phyloP scores from a whole-genome alignment of 2,113 vertebrate genomes.

The Otus sunia region DNA sequence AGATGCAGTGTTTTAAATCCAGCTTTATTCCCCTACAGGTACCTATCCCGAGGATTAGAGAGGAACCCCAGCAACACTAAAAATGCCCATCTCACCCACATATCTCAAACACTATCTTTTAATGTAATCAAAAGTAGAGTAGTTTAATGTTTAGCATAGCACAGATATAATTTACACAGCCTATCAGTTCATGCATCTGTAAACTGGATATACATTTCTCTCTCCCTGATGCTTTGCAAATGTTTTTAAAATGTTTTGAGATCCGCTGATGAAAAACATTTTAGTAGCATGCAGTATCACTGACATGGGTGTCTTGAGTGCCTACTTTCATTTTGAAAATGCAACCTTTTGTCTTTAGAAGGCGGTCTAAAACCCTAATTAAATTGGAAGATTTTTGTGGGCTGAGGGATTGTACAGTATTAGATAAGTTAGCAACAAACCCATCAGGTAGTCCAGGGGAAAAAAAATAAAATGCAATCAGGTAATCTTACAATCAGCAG shows the following conservation, averaged over 20 bases:
- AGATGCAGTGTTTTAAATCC: background rate
- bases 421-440: constrained; percentile 29
- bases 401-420: background rate
- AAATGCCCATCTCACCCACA: background rate
- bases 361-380: background rate
- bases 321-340: background rate
- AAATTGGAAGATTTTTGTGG: background rate
- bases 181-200: constrained; percentile 20
- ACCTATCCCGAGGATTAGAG: background rate
- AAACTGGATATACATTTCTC: background rate
- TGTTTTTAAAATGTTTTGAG: constrained; percentile 7
- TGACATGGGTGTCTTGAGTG: background rate
- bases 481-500: constrained; percentile 37
- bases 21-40: background rate
- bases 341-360: constrained; percentile 15
- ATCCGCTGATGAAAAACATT: constrained; percentile 38
- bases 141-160: constrained; percentile 1
- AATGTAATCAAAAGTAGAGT: background rate
- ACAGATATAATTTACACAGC: background rate
- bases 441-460: background rate
- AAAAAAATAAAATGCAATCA: constrained; percentile 24
- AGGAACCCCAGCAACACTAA: background rate
- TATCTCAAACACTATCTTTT: constrained; percentile 6
- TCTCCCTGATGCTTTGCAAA: constrained; percentile 5
- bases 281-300: background rate